Base-by-base conservation (phyloP, 2,888 invertebrate genomes). In the Cephus rjabovi region DNA sequence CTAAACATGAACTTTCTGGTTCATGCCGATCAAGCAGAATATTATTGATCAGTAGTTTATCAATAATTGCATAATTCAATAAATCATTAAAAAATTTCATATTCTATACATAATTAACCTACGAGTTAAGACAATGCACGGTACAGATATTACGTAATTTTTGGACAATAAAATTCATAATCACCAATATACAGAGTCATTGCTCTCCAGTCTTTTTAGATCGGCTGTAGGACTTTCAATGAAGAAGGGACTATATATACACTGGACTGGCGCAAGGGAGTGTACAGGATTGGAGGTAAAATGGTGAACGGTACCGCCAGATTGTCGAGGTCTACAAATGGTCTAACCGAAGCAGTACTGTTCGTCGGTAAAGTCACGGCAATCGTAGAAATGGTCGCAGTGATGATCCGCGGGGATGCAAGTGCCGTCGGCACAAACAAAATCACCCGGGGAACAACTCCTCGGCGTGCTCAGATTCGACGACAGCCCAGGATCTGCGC, bases 321-420 rank as follows among this genome's bases (percentile, higher is more conserved):
- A 89, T 90, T 86, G 82, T 88, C 87, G 81, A 84, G 87, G 83
- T 85, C 84, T 85, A 84, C 84, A 83, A 86, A 84, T 87, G 88
- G 86, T 92, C 93, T 93, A 93, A 94, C 93, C 93, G 93, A 95
- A 94, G 94, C 97, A 97, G 93, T 96, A 96, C 93, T 96, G 96
- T 93, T 97, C 97, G 92, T 97, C 97, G 90, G 96, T 96, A 94
- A 96, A 96, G 94, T 97, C 97, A 93, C 94, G 94, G 94, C 97
- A 97, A 94, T 97, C 97, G 94, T 96, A 96, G 93, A 94, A 94
- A 94, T 96, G 96, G 94, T 98, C 97, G 93, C 98, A 97, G 91
- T 95, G 95, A 89, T 95, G 95, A 85, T 93, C 92, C 91, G 94
- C 93, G 84, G 95, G 95, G 91, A 98, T 95, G 93, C 97, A 98